Evolutionary conservation across 2,797 vertebrate species (phyloP).

Genomic region (Rousettus madagascariensis): DNA sequence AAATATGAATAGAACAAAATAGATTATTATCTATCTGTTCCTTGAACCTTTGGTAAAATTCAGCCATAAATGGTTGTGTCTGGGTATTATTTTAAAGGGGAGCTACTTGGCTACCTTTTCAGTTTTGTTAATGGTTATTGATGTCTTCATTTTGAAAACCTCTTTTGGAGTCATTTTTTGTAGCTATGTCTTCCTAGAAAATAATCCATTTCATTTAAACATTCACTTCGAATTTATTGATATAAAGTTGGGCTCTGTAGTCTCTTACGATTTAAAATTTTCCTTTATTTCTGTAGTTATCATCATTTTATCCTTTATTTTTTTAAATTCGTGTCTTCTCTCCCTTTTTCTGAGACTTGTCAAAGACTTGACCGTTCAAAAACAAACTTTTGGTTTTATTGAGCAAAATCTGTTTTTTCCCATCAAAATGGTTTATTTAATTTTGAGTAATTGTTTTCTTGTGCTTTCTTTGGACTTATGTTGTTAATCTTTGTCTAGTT

Average conservation of each 20-base stretch:
- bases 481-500: not conserved
- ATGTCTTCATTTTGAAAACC: not conserved
- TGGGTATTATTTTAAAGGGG: not conserved
- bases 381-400: not conserved
- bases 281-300: not conserved
- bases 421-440: not conserved
- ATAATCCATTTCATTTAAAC: not conserved
- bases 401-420: not conserved
- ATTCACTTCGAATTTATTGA: not conserved
- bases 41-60: slow-evolving; percentile 27
- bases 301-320: not conserved
- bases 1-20: not conserved
- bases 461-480: not conserved
- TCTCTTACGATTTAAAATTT: not conserved
- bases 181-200: not conserved
- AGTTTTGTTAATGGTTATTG: not conserved
- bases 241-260: not conserved
- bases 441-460: not conserved
- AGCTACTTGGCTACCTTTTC: not conserved
- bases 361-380: not conserved
- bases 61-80: not conserved
- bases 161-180: not conserved
- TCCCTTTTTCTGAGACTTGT: not conserved
- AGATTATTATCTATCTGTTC: not conserved
- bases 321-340: not conserved